Evolutionary conservation across 1,140 invertebrate species (phyloP).

Genomic region (Pseudobourletiella spinata): DNA sequence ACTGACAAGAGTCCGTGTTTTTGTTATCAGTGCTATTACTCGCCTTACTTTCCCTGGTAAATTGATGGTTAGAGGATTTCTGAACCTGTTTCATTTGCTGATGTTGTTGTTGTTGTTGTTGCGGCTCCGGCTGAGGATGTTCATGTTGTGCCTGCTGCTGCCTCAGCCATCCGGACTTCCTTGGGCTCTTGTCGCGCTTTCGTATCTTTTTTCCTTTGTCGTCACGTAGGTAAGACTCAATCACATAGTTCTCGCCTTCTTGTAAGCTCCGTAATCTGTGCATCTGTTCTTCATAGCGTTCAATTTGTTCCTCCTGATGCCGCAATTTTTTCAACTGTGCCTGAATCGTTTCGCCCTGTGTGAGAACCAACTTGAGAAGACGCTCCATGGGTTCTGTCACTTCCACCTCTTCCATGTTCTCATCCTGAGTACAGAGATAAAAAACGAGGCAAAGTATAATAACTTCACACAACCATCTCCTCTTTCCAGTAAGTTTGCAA

Average conservation of each 20-base stretch:
- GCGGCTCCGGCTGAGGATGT: background rate
- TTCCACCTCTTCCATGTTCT: slow-evolving; percentile 33
- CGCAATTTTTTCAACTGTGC: slow-evolving; percentile 54
- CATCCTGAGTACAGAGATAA: slow-evolving; percentile 29
- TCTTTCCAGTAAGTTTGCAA: background rate
- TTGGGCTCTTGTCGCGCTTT: slow-evolving; percentile 47
- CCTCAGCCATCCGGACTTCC: background rate
- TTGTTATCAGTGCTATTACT: background rate
- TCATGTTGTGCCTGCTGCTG: background rate
- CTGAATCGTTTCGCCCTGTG: slow-evolving; percentile 71
- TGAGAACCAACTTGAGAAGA: slow-evolving; percentile 63
- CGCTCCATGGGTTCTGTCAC: slow-evolving; percentile 52
- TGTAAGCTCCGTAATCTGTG: slow-evolving; percentile 59
- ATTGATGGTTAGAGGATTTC: background rate
- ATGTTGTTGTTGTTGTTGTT: background rate
- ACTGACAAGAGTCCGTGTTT: background rate
- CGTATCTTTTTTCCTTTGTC: slow-evolving; percentile 43
- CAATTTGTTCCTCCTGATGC: slow-evolving; percentile 67
- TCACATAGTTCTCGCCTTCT: slow-evolving; percentile 68
- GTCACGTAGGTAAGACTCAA: slow-evolving; percentile 62
- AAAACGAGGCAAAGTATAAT: too few species aligned
- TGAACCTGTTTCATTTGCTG: too few species aligned
- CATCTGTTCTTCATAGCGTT: slow-evolving; percentile 62
- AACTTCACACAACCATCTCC: too few species aligned
- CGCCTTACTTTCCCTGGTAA: background rate